Base-by-base conservation (phyloP, 2,888 invertebrate genomes). In the Dryobotodes eremita region DNA sequence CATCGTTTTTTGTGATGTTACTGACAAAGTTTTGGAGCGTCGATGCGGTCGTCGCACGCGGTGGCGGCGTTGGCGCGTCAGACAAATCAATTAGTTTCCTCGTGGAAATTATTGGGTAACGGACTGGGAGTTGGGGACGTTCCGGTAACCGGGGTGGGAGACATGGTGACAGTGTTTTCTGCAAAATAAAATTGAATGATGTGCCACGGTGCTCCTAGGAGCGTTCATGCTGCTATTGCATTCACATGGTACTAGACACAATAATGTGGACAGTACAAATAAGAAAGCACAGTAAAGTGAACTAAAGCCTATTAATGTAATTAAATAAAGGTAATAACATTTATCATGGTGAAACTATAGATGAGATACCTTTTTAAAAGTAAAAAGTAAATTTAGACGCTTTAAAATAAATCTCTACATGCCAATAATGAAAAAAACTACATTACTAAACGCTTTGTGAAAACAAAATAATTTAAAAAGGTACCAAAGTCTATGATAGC, bases 151-250 rank as follows among this genome's bases (percentile, higher is more conserved):
- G 94, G 92, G 96, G 96, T 91, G 96, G 96, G 90, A 93, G 89
- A 89, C 94, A 93, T 93, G 96, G 95, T 90, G 96, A 94, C 94
- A 95, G 91, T 93, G 96, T 96, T 92, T 94, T 96, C 96, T 97
- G 96, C 92, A 96, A 97, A 96, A 95, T 90, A 95, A 96, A 96
- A 95, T 93, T 86, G 85, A 93, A 95, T 94, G 93, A 94, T 96
- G 96, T 95, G 96, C 95, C 94, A 94, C 93, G 90, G 94, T 94
- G 96, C 95, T 92, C 94, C 94, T 94, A 92, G 86, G 93, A 93
- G 93, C 93, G 89, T 88, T 89, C 94, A 95, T 95, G 95, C 95
- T 90, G 87, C 89, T 87, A 88, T 89, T 89, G 92, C 92, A 91
- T 91, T 91, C 92, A 88, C 89, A 89, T 87, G 89, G 80, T 88